phyloP scores from a whole-genome alignment of 1,140 invertebrate species.

The Anoplolepis gracilipes region DNA sequence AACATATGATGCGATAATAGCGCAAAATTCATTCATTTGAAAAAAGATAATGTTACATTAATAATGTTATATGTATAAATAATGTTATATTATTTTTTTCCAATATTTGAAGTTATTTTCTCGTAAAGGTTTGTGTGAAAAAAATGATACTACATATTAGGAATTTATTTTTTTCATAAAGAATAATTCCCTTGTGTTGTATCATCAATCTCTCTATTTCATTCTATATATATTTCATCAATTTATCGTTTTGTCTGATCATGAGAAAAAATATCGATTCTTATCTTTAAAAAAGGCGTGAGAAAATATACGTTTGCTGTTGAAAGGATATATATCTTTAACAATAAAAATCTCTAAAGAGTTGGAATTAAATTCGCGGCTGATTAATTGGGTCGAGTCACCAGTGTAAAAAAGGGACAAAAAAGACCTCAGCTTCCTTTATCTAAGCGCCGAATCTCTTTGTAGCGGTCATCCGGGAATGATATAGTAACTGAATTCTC shows the following conservation, averaged over 20 bases:
- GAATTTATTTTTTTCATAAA: no score
- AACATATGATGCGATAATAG: no score
- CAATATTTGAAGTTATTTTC: no score
- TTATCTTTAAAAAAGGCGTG: background rate
- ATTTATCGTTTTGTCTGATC: background rate
- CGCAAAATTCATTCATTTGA: no score
- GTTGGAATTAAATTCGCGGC: background rate
- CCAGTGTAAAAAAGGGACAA: background rate
- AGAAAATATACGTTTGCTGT: no score
- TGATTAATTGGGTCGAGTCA: constrained; percentile 22
- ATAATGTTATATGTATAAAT: no score
- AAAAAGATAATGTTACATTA: no score
- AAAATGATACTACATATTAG: no score
- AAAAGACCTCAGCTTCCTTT: background rate
- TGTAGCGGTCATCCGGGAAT: constrained; percentile 34
- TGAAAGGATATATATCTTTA: background rate
- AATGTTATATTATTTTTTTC: no score
- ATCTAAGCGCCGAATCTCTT: constrained; percentile 12
- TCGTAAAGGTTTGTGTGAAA: no score
- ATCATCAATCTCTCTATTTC: no score
- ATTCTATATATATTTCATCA: background rate
- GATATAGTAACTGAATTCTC: constrained; percentile 38
- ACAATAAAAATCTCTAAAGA: background rate
- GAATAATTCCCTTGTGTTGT: no score
- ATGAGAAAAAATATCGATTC: background rate